These are phyloP conservation scores for Coreoperca whiteheadi DNA, from an alignment of 2,113 vertebrate genomes.

Conservation along the genomic window DNA sequence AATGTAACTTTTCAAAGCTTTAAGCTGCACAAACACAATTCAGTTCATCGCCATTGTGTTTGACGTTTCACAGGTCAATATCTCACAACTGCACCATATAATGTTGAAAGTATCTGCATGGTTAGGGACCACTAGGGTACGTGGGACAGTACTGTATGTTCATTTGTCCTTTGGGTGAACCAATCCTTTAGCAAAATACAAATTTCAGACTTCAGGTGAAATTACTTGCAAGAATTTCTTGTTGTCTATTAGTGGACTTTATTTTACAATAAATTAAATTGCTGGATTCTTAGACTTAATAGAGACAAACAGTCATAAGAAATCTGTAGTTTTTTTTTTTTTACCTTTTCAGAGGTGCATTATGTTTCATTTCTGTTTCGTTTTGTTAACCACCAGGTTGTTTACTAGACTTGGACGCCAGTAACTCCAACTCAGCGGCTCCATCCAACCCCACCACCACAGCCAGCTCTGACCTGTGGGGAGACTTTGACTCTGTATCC, in stretches of 20 bases:
- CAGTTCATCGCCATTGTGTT: conserved; percentile 4
- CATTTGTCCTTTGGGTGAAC: not conserved
- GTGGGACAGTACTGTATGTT: not conserved
- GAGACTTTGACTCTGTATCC: conserved; percentile 91
- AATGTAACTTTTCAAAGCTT: not conserved
- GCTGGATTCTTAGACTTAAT: not conserved
- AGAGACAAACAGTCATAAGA: not conserved
- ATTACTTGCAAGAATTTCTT: not conserved
- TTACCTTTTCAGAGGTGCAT: not conserved
- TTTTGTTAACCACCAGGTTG: conserved; percentile 60
- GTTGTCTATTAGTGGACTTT: not conserved
- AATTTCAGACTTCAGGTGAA: not conserved
- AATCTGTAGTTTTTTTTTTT: not conserved
- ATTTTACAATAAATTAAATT: not conserved
- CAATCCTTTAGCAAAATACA: not conserved
- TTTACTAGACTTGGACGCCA: conserved; percentile 82
- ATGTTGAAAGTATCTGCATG: not conserved
- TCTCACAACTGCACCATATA: conserved; percentile 19
- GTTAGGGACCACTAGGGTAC: not conserved
- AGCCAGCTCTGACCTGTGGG: conserved; percentile 89
- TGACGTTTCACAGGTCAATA: not conserved
- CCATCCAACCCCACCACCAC: conserved; percentile 61
- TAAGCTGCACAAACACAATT: not conserved
- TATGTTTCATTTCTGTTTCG: conserved; percentile 12
- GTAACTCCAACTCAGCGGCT: conserved; percentile 77